These are phyloP conservation scores for Drosophila parvula DNA, from an alignment of 1,140 invertebrate species.

Conservation along the genomic window DNA sequence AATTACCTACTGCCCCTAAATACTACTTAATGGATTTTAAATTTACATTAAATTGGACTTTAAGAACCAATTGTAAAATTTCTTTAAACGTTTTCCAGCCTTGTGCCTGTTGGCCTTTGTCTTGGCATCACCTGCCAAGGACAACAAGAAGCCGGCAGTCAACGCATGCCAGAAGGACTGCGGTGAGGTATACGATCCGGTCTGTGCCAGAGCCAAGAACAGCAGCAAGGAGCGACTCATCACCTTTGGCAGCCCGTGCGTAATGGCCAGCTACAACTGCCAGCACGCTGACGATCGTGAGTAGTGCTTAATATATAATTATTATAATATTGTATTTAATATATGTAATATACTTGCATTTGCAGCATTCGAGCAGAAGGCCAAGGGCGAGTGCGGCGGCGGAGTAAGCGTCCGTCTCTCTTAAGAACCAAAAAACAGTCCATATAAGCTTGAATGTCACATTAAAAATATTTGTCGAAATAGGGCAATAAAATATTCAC, in stretches of 20 bases:
- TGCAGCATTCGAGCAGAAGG: conserved; percentile 71
- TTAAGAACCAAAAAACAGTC: conserved; percentile 21
- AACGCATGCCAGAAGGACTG: conserved; percentile 51
- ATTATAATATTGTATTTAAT: not conserved
- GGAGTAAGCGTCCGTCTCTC: conserved; percentile 80
- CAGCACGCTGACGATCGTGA: conserved; percentile 78
- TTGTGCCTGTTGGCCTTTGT: conserved; percentile 64
- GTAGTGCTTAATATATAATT: conserved; percentile 3
- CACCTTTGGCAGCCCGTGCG: conserved; percentile 76
- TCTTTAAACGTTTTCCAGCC: conserved; percentile 22
- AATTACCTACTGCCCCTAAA: not conserved
- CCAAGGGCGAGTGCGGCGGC: conserved; percentile 74
- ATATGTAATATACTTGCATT: conserved; percentile 11
- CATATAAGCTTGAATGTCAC: not conserved
- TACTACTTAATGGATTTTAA: no score
- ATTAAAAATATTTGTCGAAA: conserved; percentile 2
- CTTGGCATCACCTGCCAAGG: conserved; percentile 65
- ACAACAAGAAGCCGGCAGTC: conserved; percentile 56
- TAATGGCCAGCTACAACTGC: conserved; percentile 80
- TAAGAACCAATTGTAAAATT: not conserved
- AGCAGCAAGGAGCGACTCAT: conserved; percentile 73
- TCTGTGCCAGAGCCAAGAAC: conserved; percentile 74
- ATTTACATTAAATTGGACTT: not conserved
- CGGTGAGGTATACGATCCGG: conserved; percentile 65
- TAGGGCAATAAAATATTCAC: conserved; percentile 38